Evolutionary conservation across 2,113 vertebrate genomes (phyloP).

Genomic region (Phalacrocorax pelagicus): DNA sequence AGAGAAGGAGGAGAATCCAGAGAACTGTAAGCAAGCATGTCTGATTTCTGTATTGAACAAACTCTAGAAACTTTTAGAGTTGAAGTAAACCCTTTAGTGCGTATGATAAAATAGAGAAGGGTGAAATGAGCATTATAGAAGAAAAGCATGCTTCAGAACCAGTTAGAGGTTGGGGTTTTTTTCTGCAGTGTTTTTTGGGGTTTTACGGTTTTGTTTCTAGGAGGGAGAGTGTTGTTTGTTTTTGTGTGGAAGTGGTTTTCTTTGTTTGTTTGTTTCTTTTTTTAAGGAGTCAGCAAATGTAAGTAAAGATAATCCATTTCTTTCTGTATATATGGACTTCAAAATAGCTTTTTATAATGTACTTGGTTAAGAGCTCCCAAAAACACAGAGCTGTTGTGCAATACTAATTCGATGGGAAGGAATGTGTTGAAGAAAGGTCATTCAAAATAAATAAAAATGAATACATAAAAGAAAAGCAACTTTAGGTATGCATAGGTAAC

Average conservation of each 20-base stretch:
- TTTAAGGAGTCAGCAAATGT: neutral
- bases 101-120: neutral
- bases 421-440: neutral
- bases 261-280: neutral
- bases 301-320: neutral
- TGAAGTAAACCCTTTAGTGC: neutral
- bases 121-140: neutral
- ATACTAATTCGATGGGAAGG: neutral
- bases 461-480: neutral
- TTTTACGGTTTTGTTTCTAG: neutral
- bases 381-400: neutral
- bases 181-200: too few species aligned
- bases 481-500: neutral
- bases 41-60: neutral
- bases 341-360: neutral
- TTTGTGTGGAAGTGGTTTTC: neutral
- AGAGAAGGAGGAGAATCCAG: neutral
- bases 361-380: neutral
- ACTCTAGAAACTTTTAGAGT: neutral
- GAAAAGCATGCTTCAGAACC: neutral
- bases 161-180: neutral
- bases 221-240: neutral
- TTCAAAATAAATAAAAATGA: neutral
- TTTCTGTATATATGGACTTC: neutral
- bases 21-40: neutral